These are phyloP conservation scores for Brachypodius melanocephalos DNA, from an alignment of 2,113 vertebrate species.

Conservation along the genomic window DNA sequence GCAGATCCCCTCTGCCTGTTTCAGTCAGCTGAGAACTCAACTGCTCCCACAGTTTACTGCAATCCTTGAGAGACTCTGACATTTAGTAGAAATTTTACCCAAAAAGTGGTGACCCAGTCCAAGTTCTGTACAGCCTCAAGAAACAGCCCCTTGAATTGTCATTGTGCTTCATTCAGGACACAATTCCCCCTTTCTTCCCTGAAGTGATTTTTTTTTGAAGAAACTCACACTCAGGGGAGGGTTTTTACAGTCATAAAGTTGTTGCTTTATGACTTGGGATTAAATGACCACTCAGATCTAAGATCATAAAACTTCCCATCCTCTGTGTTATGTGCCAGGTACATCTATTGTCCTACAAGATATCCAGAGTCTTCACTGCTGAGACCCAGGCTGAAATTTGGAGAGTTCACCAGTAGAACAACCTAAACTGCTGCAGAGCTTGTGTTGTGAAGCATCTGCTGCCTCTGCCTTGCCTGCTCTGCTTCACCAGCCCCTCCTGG, in stretches of 20 bases:
- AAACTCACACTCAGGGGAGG: neutral
- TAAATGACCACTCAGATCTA: neutral
- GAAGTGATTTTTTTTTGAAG: neutral
- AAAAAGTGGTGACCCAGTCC: neutral
- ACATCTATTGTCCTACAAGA: neutral
- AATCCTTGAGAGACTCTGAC: neutral
- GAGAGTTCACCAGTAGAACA: neutral
- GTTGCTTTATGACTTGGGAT: neutral
- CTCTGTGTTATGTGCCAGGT: neutral
- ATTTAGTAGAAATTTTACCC: neutral
- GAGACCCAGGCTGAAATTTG: neutral
- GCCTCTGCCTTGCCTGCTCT: neutral
- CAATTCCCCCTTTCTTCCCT: neutral
- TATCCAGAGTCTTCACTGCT: neutral
- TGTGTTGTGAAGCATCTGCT: neutral
- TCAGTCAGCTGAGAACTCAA: neutral
- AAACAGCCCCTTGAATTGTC: neutral
- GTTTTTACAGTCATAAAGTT: neutral
- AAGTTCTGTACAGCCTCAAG: neutral
- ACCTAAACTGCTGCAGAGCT: neutral
- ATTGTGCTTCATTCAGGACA: neutral
- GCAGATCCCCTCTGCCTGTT: neutral
- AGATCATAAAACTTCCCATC: neutral
- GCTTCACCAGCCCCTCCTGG: neutral
- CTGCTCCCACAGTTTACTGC: neutral